These are phyloP conservation scores for Oceanodroma tethys DNA, from an alignment of 2,113 vertebrate genomes.

Conservation along the genomic window DNA sequence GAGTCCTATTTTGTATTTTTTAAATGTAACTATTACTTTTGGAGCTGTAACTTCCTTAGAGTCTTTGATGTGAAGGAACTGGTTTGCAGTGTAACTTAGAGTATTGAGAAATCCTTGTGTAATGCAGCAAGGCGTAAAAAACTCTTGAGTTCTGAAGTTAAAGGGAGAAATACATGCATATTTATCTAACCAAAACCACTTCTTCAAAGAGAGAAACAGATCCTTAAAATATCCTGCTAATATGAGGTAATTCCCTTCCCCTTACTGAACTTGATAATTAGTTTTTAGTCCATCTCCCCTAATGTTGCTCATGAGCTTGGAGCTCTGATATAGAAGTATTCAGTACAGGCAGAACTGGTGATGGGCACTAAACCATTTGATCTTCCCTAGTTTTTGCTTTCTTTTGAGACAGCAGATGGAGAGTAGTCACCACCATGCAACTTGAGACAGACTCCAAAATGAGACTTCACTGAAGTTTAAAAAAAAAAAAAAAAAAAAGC, in stretches of 20 bases:
- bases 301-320: neutral
- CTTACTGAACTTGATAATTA: neutral
- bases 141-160: neutral
- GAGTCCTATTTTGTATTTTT: neutral
- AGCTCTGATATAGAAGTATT: neutral
- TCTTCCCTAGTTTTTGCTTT: neutral
- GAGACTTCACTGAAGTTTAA: neutral
- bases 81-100: neutral
- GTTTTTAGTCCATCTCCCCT: neutral
- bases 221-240: neutral
- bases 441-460: neutral
- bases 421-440: neutral
- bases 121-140: neutral
- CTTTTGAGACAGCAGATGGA: slow-evolving; percentile 6
- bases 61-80: neutral
- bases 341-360: neutral
- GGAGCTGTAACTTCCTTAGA: neutral
- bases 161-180: neutral
- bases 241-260: neutral
- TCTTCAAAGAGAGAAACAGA: neutral
- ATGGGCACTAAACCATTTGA: neutral
- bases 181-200: neutral
- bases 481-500: neutral
- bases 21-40: neutral
- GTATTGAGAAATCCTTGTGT: neutral